phyloP scores from a whole-genome alignment of 2,797 vertebrate genomes.

The Muscicapa comitata region DNA sequence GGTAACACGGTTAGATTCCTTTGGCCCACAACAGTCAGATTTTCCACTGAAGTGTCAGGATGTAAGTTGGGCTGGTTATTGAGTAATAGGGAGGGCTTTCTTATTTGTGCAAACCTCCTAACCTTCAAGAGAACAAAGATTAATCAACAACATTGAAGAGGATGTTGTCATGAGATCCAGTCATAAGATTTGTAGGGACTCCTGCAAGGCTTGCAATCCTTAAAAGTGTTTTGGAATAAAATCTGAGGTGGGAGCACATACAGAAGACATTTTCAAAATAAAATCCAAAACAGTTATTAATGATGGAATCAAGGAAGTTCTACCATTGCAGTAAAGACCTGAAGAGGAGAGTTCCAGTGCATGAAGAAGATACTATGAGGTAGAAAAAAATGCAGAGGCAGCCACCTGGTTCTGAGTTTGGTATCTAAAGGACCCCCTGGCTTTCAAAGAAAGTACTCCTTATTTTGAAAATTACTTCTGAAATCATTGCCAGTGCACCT shows the following conservation, averaged over 20 bases:
- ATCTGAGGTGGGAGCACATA: not conserved
- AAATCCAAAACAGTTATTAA: not conserved
- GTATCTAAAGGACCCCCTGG: not conserved
- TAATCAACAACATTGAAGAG: slow-evolving; percentile 48
- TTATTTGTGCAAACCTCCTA: slow-evolving; percentile 38
- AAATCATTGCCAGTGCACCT: not conserved
- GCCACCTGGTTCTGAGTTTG: not conserved
- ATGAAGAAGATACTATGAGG: not conserved
- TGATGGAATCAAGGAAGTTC: not conserved
- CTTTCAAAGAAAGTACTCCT: not conserved
- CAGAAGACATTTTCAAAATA: not conserved
- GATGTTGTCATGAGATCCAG: slow-evolving; percentile 39
- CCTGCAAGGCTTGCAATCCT: slow-evolving; percentile 19
- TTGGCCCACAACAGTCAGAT: slow-evolving; percentile 41
- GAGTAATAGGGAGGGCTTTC: slow-evolving; percentile 43
- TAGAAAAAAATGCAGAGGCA: not conserved
- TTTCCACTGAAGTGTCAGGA: slow-evolving; percentile 54
- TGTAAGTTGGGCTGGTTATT: slow-evolving; percentile 34
- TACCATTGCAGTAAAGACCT: not conserved
- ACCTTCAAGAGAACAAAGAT: slow-evolving; percentile 59
- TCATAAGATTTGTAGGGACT: slow-evolving; percentile 42
- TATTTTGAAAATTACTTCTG: not conserved
- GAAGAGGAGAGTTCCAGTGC: not conserved
- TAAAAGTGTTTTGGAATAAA: slow-evolving; percentile 26
- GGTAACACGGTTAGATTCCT: slow-evolving; percentile 57